Evolutionary conservation across 2,797 vertebrate genomes (phyloP), one percentile per base, ranked within the genome.

Genomic region (Enteromius thamalakanensis): DNA sequence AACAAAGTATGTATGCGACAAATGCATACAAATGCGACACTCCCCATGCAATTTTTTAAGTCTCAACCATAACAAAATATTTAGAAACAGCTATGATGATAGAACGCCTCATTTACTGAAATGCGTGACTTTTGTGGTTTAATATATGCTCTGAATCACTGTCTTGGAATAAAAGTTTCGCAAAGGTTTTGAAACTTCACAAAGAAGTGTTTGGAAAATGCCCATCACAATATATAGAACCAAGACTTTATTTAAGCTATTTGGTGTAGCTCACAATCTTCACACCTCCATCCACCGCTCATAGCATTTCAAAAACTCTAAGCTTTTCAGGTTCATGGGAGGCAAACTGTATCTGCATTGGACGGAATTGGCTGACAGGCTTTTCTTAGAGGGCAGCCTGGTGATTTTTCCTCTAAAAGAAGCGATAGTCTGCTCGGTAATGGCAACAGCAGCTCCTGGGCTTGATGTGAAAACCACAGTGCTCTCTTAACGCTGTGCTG

Each of bases 401-500:
- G 42, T 62, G 55, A 26, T 72, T 51, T 62, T 76, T 70, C 47
- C 21, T 65, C 65, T 4, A 40, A 60, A 79, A 71, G 58, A 65
- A 47, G 42, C 14, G 6, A 51, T 23, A 40, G 53, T 65, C 67
- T 15, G 42, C 21, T 40, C 1, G 4, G 15, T 62, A 72, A 42
- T 71, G 53, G 79, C 29, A 32, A 47, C 47, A 53, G 47, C 47
- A 51, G 55, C 82, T 74, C 49, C 68, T 40, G 55, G 60, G 68
- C 55, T 51, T 79, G 82, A 79, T 84, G 51, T 64, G 55, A 71
- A 84, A 84, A 51, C 42, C 45, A 26, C 51, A 64, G 76, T 51
- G n/a, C 34, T 84, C 76, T 72, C 29, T 71, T 58, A 71, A 70
- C 45, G 32, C 76, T 65, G 42, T 3, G 21, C 45, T 60, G 53